Base-by-base conservation (phyloP, 2,888 invertebrate species). In the Callyntrura sp. region DNA sequence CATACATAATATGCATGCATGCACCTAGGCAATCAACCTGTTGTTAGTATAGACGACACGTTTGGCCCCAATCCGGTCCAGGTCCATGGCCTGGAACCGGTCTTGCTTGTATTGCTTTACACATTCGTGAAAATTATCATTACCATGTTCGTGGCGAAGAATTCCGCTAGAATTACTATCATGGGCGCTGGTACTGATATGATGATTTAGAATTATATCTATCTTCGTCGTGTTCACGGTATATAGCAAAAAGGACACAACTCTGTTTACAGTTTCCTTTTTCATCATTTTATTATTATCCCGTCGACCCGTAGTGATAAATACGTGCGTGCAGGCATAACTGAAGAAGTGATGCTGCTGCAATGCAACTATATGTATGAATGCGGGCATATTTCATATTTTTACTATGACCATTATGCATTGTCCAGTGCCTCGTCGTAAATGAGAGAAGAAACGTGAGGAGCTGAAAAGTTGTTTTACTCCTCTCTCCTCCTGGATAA, bases 21-120 rank as follows among this genome's bases (percentile, higher is more conserved):
- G 82, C 65, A 60, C 23, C 60, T 88, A 28, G 60, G 88, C 17
- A 62, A 83, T 76, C 83, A 87, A 81, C 70, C 87, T 85, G 45
- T 45, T 45, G 76, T 25, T 62, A 45, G 81, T 70, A 84, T 25
- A 17, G n/a, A 79, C 11, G 73, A 76, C 48, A 48, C 20, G 12
- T 51, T 86, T 86, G 73, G 57, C 25, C 43, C 25, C 73, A 57
- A 79, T 45, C 57, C 8, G 73, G 35, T 81, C 65, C 88, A 82
- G 88, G 73, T 83, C 83, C 78, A 76, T 88, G 83, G 88, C 88
- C 88, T 88, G 88, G 88, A 88, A 88, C 82, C 88, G 83, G 83
- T 88, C 57, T 17, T 86, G 20, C 35, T 6, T 35, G 35, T 35
- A 35, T 35, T 35, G 35, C 35, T 35, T 35, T 35, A 35, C 35